Conservation (phyloP, 2,888 invertebrate species). For the Pachliopta kotzebuea region DNA sequence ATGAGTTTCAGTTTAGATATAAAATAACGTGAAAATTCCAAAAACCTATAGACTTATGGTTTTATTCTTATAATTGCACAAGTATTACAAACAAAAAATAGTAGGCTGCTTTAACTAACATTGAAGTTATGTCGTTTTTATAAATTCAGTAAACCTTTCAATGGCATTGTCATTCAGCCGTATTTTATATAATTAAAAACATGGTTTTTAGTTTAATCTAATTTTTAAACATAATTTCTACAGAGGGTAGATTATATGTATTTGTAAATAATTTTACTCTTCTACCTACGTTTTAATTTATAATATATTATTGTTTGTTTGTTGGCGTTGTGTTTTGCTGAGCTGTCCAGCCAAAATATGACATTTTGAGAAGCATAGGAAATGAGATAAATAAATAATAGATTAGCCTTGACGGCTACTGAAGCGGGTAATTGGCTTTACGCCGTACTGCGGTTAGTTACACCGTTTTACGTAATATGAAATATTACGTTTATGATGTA, state of each 20-base stretch:
- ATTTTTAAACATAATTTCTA: too few relatives aligned
- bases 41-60: background rate
- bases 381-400: slow-evolving; percentile 8
- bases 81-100: too few relatives aligned
- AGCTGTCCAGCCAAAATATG: background rate
- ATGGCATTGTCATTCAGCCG: too few relatives aligned
- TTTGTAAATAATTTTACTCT: too few relatives aligned
- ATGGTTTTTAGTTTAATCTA: too few relatives aligned
- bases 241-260: too few relatives aligned
- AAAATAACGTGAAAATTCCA: background rate
- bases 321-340: background rate
- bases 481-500: background rate
- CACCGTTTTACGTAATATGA: background rate
- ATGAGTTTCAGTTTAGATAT: background rate
- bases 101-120: too few relatives aligned
- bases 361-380: slow-evolving; percentile 8
- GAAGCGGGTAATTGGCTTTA: slow-evolving; percentile 23
- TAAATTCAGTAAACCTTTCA: too few relatives aligned
- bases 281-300: too few relatives aligned
- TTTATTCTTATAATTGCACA: too few relatives aligned
- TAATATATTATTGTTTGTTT: background rate
- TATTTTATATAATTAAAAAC: too few relatives aligned
- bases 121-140: too few relatives aligned
- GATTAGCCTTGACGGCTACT: slow-evolving; percentile 13
- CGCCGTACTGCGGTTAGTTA: slow-evolving; percentile 2